These are phyloP conservation scores for Neostethus bicornis DNA, from an alignment of 2,797 vertebrate species.

Conservation along the genomic window DNA sequence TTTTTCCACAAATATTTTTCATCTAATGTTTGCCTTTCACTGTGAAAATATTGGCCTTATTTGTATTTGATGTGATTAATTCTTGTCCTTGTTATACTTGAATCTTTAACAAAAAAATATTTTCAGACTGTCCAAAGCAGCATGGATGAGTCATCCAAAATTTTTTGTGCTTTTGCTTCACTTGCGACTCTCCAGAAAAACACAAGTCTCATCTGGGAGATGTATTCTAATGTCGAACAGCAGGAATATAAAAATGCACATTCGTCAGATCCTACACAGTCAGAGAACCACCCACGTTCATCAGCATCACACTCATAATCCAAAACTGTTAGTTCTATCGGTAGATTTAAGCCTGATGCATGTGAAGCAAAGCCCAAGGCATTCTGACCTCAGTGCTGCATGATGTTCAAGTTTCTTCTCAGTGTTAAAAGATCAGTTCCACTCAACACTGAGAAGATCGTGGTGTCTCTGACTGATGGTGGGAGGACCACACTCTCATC, in stretches of 20 bases:
- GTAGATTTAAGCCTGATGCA: slow-evolving; percentile 24
- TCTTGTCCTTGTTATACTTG: background rate
- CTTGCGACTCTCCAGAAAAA: slow-evolving; percentile 14
- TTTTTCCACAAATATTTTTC: slow-evolving; percentile 23
- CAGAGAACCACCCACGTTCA: slow-evolving; percentile 18
- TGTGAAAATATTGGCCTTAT: background rate
- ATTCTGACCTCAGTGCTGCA: slow-evolving; percentile 7
- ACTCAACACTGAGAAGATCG: slow-evolving; percentile 15
- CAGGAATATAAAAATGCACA: slow-evolving; percentile 50
- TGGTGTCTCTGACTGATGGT: slow-evolving; percentile 14
- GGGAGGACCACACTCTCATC: slow-evolving; percentile 23
- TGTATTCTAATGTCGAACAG: slow-evolving; percentile 39
- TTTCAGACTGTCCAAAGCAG: background rate
- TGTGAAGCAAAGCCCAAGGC: background rate
- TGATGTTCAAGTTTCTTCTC: slow-evolving; percentile 4
- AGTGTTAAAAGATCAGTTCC: slow-evolving; percentile 19
- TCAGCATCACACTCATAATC: slow-evolving; percentile 24
- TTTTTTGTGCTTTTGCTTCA: background rate
- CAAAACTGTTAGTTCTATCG: slow-evolving; percentile 23
- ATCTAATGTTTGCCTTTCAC: slow-evolving; percentile 2
- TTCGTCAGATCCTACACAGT: slow-evolving; percentile 9
- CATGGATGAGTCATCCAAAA: background rate
- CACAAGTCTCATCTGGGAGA: slow-evolving; percentile 35
- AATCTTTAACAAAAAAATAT: background rate
- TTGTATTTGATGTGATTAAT: background rate